phyloP scores from a whole-genome alignment of 23 tunicate genomes.

The Corella eumyota region DNA sequence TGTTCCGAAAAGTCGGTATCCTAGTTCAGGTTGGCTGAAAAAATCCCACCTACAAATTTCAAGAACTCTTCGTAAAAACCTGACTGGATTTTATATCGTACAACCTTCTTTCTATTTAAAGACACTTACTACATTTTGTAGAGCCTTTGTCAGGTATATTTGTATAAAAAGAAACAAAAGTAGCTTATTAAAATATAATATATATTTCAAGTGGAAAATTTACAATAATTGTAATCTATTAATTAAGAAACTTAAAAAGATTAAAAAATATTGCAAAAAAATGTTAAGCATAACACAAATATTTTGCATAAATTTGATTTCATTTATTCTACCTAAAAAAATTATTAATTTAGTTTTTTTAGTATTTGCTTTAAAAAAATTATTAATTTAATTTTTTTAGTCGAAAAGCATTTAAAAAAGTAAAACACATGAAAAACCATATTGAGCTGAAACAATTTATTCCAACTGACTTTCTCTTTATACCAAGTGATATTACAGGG shows the following conservation, averaged over 20 bases:
- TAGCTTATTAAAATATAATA: neutral
- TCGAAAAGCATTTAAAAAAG: conserved; percentile 66
- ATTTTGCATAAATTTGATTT: conserved; percentile 1
- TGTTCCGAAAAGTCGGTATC: conserved; percentile 37
- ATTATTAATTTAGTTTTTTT: too few relatives aligned
- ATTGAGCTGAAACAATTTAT: conserved; percentile 53
- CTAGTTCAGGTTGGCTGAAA: conserved; percentile 52
- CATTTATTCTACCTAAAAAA: too few relatives aligned
- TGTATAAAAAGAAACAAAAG: neutral
- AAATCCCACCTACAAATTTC: conserved; percentile 55
- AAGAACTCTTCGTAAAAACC: conserved; percentile 37
- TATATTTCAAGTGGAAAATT: neutral
- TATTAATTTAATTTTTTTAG: too few relatives aligned
- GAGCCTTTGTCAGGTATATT: conserved; percentile 75
- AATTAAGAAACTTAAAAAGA: too few relatives aligned
- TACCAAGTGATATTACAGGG: conserved; percentile 57
- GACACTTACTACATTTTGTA: conserved; percentile 33
- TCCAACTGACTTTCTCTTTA: conserved; percentile 77
- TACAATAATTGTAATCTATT: too few relatives aligned
- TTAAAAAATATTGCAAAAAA: neutral
- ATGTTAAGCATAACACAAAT: neutral
- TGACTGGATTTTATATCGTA: conserved; percentile 69
- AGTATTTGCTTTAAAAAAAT: too few relatives aligned
- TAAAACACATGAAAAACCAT: conserved; percentile 49
- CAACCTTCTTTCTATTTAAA: conserved; percentile 68